Evolutionary conservation across 2,797 vertebrate genomes (phyloP).

Genomic region (Manis javanica): DNA sequence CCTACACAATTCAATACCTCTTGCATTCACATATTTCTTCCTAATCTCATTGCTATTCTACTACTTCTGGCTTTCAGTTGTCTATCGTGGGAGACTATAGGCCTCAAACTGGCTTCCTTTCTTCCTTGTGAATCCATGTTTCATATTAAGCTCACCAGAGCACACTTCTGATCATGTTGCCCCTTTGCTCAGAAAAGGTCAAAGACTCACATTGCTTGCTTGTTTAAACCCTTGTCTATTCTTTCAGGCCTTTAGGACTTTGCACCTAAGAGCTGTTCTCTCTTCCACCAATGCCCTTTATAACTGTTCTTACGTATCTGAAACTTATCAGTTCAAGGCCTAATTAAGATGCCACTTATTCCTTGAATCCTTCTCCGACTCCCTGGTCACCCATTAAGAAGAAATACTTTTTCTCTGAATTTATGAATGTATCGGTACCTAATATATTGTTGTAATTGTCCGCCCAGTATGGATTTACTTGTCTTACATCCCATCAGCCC

Average conservation of each 20-base stretch:
- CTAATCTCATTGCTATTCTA: not conserved
- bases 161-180: not conserved
- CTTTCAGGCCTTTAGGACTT: not conserved
- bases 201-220: not conserved
- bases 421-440: not conserved
- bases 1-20: rapidly evolving
- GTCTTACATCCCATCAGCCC: not conserved
- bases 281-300: not conserved
- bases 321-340: not conserved
- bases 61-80: not conserved
- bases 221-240: not conserved
- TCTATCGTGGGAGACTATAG: not conserved
- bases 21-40: not conserved
- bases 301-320: not conserved
- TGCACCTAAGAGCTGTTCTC: not conserved
- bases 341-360: not conserved
- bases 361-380: not conserved
- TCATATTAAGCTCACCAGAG: not conserved
- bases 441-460: not conserved
- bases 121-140: not conserved
- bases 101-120: not conserved
- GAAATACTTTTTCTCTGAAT: not conserved
- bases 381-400: not conserved
- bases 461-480: not conserved
- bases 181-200: not conserved